Evolutionary conservation across 1,140 invertebrate species (phyloP).

Genomic region (Ceratina japonica): DNA sequence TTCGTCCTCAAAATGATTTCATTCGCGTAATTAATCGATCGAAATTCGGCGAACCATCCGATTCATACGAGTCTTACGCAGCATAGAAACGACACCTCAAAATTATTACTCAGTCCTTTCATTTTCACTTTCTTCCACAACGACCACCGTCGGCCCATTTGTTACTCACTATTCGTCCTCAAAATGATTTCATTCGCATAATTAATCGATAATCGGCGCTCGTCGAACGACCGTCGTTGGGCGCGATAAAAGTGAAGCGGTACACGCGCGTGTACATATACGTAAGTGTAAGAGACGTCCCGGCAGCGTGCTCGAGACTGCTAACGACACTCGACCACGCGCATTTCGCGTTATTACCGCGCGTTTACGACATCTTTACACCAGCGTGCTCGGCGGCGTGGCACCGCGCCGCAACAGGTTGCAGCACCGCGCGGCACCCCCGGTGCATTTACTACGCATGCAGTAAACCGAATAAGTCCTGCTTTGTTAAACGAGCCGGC

Average conservation of each 20-base stretch:
- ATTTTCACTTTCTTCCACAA: no score
- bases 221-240: conserved; percentile 16
- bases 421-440: conserved; percentile 39
- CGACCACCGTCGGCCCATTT: no score
- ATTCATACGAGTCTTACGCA: no score
- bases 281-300: conserved; percentile 21
- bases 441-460: conserved; percentile 55
- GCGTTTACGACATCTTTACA: conserved; percentile 65
- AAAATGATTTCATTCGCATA: no score
- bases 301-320: conserved; percentile 51
- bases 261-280: conserved; percentile 18
- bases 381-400: conserved; percentile 21
- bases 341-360: conserved; percentile 63
- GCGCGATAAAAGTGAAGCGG: conserved; percentile 49
- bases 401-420: conserved; percentile 58
- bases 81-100: no score
- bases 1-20: no score
- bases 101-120: no score
- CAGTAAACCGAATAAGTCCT: conserved; percentile 61
- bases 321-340: conserved; percentile 52
- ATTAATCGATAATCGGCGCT: conserved; percentile 22
- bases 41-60: no score
- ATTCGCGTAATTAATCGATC: not conserved
- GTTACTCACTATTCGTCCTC: no score
- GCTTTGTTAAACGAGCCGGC: conserved; percentile 59